These are phyloP conservation scores for Cyprinodon variegatus DNA, from an alignment of 2,113 vertebrate species.

Conservation along the genomic window DNA sequence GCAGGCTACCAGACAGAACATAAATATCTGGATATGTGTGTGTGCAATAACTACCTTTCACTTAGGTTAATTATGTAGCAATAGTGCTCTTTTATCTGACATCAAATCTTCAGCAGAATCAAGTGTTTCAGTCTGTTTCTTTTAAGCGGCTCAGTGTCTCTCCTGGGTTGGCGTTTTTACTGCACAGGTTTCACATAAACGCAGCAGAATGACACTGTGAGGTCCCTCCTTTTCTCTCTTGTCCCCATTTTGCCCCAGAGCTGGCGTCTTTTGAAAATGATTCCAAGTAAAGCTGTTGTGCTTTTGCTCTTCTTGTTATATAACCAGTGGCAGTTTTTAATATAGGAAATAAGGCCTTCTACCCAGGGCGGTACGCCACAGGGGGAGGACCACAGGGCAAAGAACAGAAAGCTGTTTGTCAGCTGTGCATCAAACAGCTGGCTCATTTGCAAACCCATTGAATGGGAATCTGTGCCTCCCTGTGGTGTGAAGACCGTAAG, in stretches of 20 bases:
- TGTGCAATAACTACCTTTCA: slow-evolving; percentile 40
- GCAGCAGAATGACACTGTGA: slow-evolving; percentile 41
- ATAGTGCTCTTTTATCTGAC: slow-evolving; percentile 30
- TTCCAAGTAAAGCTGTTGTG: not conserved
- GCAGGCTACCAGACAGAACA: slow-evolving; percentile 8
- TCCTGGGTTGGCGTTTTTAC: slow-evolving; percentile 36
- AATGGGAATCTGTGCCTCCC: not conserved
- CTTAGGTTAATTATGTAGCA: slow-evolving; percentile 31
- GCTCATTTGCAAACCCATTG: not conserved
- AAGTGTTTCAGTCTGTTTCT: slow-evolving; percentile 33
- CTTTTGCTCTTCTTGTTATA: slow-evolving; percentile 25
- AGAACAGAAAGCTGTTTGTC: no score
- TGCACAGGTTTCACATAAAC: slow-evolving; percentile 39
- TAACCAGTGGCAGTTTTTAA: not conserved
- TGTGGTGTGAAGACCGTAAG: not conserved
- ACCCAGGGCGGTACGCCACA: not conserved
- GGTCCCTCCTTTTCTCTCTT: slow-evolving; percentile 19
- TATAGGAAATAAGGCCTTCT: not conserved
- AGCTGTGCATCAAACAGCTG: not conserved
- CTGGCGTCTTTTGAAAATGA: slow-evolving; percentile 27
- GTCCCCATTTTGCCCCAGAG: slow-evolving; percentile 29
- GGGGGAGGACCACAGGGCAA: no score
- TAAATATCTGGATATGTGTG: slow-evolving; percentile 2
- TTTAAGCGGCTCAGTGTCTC: slow-evolving; percentile 15
- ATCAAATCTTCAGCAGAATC: slow-evolving; percentile 20